Evolutionary conservation across 2,888 invertebrate genomes (phyloP), one percentile per base, ranked within the genome.

Genomic region (Drosophila mayaguana): DNA sequence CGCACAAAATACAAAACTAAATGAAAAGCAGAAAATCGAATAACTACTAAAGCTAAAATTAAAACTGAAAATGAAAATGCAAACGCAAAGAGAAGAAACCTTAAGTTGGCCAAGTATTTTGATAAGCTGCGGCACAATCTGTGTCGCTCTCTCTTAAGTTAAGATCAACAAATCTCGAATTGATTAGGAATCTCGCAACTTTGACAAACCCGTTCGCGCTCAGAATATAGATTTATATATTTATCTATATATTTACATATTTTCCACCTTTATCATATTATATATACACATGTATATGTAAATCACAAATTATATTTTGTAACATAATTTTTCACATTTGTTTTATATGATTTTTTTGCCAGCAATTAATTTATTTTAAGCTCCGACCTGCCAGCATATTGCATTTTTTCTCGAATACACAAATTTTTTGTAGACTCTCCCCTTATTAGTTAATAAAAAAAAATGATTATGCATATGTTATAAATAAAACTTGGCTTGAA

Each of bases 381-480:
- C 84, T 75, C 43, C 18, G 42, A 80, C 80, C 84, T 89, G 84
- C 84, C 84, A 89, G 88, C 89, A 57, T 42, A 64, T 70, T 80
- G 89, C 87, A 89, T n/a, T 40, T 38, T 68, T 57, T 61, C 56
- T 51, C 62, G 48, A 56, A 63, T 36, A 64, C 48, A 50, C 48
- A 50, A 32, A 50, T 18, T 59, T 64, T 67, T 38, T 25, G 18
- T 55, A 42, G 11, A 48, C 65, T 67, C 75, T 77, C 77, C 72
- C 75, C 42, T 59, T 51, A 42, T 74, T 62, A 78, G 75, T 12
- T 65, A 38, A 28, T 65, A 63, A 62, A 28, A 22, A 14, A 7
- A 8, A 34, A 34, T 32, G n/a, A 67, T 43, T 46, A 43, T 45
- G 18, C 48, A 38, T 63, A 54, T 56, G 57, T 60, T 62, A 68